These are phyloP conservation scores for Magallana angulata DNA, from an alignment of 1,140 invertebrate species.

Conservation along the genomic window DNA sequence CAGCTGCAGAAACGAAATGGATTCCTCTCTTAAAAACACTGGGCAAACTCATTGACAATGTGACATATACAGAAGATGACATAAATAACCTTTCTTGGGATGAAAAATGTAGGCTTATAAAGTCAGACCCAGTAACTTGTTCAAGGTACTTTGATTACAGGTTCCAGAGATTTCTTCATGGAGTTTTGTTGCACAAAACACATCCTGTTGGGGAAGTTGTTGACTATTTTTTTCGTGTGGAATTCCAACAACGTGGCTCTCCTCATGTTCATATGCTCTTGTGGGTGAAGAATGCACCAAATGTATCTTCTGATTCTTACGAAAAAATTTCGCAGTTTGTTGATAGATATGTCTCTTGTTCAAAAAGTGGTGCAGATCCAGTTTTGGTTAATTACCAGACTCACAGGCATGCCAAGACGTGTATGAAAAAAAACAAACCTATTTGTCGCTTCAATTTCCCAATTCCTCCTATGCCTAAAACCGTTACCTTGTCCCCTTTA, in stretches of 20 bases:
- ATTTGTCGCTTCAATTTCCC: slow-evolving; percentile 28
- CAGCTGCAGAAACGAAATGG: slow-evolving; percentile 64
- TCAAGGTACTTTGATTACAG: slow-evolving; percentile 56
- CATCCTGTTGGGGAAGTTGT: slow-evolving; percentile 56
- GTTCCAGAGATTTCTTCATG: slow-evolving; percentile 56
- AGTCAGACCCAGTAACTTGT: slow-evolving; percentile 62
- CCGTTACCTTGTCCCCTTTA: not conserved
- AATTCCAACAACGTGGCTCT: slow-evolving; percentile 51
- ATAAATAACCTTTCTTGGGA: slow-evolving; percentile 51
- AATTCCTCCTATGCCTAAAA: not conserved
- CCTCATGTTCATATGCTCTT: slow-evolving; percentile 51
- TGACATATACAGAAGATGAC: slow-evolving; percentile 47
- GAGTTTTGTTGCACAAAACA: not conserved
- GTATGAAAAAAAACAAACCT: slow-evolving; percentile 30
- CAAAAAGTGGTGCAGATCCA: slow-evolving; percentile 18
- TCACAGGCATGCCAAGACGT: slow-evolving; percentile 51
- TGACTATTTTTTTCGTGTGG: slow-evolving; percentile 59
- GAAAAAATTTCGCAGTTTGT: slow-evolving; percentile 32
- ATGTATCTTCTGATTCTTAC: not conserved
- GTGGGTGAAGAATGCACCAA: slow-evolving; percentile 47
- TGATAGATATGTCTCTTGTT: slow-evolving; percentile 41
- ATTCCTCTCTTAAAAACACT: slow-evolving; percentile 57
- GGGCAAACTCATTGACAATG: slow-evolving; percentile 39
- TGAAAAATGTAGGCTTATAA: slow-evolving; percentile 47
- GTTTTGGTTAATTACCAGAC: slow-evolving; percentile 37